Base-by-base conservation (phyloP, 1,140 invertebrate genomes). In the Saxidomus purpurata region DNA sequence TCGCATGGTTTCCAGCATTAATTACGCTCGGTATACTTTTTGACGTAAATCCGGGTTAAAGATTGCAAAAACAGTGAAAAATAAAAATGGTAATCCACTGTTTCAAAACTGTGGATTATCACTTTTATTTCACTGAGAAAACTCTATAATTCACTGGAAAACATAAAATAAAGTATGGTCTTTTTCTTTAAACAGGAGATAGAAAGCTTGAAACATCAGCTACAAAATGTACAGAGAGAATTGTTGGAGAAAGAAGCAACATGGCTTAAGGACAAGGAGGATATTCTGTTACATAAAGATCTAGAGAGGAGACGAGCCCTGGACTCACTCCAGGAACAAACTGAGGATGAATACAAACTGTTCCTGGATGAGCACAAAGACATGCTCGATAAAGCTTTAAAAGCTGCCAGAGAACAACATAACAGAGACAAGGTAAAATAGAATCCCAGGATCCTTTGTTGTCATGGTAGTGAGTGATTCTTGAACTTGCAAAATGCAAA, bases 341-440 rank as follows among this genome's bases (percentile, higher is more conserved):
- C 79, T 31, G 87, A 89, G n/a, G 28, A 40, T n/a, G 87, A 89
- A 47, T 89, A 89, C 52, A 69, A 59, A 38, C 87, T 82, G 49
- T 89, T 89, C 47, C n/a, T 89, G 28, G 49, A 82, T 49, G 76
- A 89, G n/a, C 87, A 89, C 28, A 82, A 83, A 69, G 77, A 82
- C 34, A 89, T 63, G 80, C 67, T 89, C 17, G 80, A 82, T 28
- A 74, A 82, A 31, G 87, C 87, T 6, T 43, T 89, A 11, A 89
- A 83, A 38, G 34, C 74, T 47, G 86, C 86, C 13, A 63, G 86
- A 43, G 86, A 88, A 67, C 86, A 88, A 31, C 86, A 88, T 81
- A 88, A 67, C 49, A 52, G 49, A 67, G 86, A 88, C 31, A 88
- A 80, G 86, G 86, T 88, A 49, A 25, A n/a, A n/a, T n/a, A n/a